Evolutionary conservation across 2,888 invertebrate genomes (phyloP), one percentile per base, ranked within the genome.

Genomic region (Lasius fuliginosus): DNA sequence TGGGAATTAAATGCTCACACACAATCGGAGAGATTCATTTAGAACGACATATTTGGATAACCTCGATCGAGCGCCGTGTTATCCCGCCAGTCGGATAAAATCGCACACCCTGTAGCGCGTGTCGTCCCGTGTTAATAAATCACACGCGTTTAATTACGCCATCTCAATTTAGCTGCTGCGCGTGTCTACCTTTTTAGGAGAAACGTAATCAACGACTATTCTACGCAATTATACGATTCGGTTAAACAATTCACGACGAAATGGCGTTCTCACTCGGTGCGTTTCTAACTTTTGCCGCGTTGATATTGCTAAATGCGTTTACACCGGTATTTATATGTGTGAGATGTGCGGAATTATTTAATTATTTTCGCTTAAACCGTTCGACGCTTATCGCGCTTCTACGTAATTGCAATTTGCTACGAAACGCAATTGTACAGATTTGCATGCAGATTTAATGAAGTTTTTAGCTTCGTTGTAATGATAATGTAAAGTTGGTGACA

Each of bases 61-160:
- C 62, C 62, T 74, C 74, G 53, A 84, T 75, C 64, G n/a, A 53
- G 33, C 46, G 36, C n/a, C 62, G 23, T 15, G 64, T 23, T 64
- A 64, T 69, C 30, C 23, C 12, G 30, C 5, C 64, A 23, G 40
- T 18, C 67, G 27, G 53, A 53, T 77, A 69, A 77, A 77, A 64
- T 69, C 15, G 27, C 42, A 65, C 27, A 36, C 12, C 11, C 8
- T 49, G 12, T 15, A 62, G 49, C 27, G 75, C 60, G 49, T 67
- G 53, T 36, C 36, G 9, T 23, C 56, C 67, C 23, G 40, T 9
- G 36, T 36, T 77, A 77, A 69, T 83, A 83, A 83, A 83, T 83
- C 83, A 62, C 36, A 49, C 40, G 73, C 82, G 69, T 77, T 69
- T 83, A 77, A 83, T 77, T 83, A 64, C 69, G 30, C 40, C 30